Evolutionary conservation across 2,113 vertebrate species (phyloP).

Genomic region (Cisticola juncidis): DNA sequence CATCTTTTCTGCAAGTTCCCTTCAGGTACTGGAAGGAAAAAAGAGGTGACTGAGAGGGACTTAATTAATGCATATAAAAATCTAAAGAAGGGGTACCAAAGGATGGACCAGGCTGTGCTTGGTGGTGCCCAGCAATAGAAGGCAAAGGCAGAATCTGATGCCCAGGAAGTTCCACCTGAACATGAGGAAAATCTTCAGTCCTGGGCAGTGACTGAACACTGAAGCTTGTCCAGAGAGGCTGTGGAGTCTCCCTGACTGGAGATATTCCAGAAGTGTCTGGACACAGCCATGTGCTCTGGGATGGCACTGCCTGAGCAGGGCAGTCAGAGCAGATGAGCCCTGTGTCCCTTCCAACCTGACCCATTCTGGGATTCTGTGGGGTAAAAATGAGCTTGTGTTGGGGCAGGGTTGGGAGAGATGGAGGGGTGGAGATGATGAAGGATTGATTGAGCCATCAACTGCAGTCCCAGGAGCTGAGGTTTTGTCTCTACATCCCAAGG

Average conservation of each 20-base stretch:
- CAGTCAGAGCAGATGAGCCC: neutral
- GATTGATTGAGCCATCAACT: neutral
- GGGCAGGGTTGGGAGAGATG: too few species aligned
- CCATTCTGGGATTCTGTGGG: neutral
- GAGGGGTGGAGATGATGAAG: too few species aligned
- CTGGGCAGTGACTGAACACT: rapidly evolving
- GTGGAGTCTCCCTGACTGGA: neutral
- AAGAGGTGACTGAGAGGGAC: neutral
- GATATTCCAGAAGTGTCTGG: neutral
- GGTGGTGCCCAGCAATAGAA: neutral
- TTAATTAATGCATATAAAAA: neutral
- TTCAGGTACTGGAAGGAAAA: neutral
- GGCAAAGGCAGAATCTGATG: neutral
- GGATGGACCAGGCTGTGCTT: neutral
- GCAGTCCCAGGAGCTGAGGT: neutral
- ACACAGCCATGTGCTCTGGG: neutral
- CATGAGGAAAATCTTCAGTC: neutral
- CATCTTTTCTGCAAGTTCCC: neutral
- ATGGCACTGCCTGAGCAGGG: neutral
- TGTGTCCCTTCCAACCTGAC: too few species aligned
- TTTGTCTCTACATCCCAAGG: rapidly evolving
- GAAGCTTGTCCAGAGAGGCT: neutral
- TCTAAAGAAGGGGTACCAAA: too few species aligned
- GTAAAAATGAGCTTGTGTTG: neutral
- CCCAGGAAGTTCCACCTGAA: neutral